These are phyloP conservation scores for Pachyrhynchus sulphureomaculatus DNA, from an alignment of 1,140 invertebrate species.

Conservation along the genomic window DNA sequence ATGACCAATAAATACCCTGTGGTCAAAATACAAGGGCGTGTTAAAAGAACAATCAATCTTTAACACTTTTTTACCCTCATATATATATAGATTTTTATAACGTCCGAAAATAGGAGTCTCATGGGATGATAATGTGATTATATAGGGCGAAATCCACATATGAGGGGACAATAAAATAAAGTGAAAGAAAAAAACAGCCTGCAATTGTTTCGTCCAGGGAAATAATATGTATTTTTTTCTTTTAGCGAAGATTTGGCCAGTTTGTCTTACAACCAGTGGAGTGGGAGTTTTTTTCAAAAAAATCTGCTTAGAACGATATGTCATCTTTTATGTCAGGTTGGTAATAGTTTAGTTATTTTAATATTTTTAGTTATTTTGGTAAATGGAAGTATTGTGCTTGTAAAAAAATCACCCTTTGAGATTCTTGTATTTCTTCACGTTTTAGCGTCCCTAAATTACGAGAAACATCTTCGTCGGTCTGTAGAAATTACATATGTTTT, in stretches of 20 bases:
- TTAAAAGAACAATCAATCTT: not conserved
- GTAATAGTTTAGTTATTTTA: too few relatives aligned
- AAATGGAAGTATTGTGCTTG: too few relatives aligned
- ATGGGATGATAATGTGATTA: slow-evolving; percentile 9
- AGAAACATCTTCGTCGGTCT: too few relatives aligned
- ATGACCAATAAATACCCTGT: too few relatives aligned
- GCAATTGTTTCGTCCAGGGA: slow-evolving; percentile 1
- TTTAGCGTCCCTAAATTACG: too few relatives aligned
- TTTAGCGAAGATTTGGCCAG: not conserved
- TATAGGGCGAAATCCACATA: slow-evolving; percentile 1
- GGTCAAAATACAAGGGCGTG: too few relatives aligned
- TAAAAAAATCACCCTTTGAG: too few relatives aligned
- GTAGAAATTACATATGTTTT: too few relatives aligned
- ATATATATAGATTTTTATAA: not conserved
- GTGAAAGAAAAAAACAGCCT: slow-evolving; percentile 9
- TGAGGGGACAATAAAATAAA: slow-evolving; percentile 12
- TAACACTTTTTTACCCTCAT: not conserved
- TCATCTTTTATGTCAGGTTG: too few relatives aligned
- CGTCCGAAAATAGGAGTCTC: slow-evolving; percentile 2
- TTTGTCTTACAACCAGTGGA: not conserved
- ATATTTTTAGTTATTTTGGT: too few relatives aligned
- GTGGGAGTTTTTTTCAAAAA: not conserved
- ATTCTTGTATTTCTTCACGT: too few relatives aligned
- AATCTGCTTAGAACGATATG: too few relatives aligned
- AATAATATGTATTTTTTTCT: slow-evolving; percentile 2